Percentiles rank a stretch among this genome's conserved stretches.
These are phyloP conservation scores for Eudasyphora cyanicolor DNA, from an alignment of 2,888 invertebrate genomes.

Conservation along the genomic window DNA sequence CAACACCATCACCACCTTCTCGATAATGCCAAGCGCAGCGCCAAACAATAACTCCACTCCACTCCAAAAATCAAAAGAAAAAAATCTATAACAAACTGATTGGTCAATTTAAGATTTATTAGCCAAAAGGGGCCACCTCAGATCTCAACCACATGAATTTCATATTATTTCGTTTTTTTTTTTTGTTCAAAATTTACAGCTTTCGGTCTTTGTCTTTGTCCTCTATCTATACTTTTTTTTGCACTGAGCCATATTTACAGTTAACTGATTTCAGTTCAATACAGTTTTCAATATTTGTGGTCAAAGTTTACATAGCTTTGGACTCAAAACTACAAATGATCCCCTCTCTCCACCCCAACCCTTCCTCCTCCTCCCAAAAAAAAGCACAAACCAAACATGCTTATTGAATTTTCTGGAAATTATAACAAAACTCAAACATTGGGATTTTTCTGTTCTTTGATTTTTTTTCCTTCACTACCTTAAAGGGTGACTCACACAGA, in stretches of 20 bases:
- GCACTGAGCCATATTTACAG: conserved; percentile 43
- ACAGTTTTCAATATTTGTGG: conserved; percentile 43
- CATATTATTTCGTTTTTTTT: conserved; percentile 20
- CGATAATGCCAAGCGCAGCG: not conserved
- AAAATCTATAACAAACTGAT: conserved; percentile 59
- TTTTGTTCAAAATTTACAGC: not conserved
- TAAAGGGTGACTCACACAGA: conserved; percentile 56
- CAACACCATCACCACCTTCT: conserved; percentile 12
- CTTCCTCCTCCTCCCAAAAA: not conserved
- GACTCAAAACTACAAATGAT: conserved; percentile 20
- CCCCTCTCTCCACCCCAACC: not conserved
- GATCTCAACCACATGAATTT: conserved; percentile 45
- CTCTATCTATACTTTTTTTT: not conserved
- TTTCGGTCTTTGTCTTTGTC: conserved; percentile 9
- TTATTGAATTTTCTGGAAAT: conserved; percentile 41
- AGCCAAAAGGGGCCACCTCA: conserved; percentile 50
- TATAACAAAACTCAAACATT: conserved; percentile 8
- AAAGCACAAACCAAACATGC: no score
- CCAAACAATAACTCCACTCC: conserved; percentile 13
- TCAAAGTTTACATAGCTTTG: conserved; percentile 57
- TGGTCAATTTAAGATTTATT: conserved; percentile 66
- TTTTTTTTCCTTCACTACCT: not conserved
- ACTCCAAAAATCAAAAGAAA: no score
- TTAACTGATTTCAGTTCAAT: conserved; percentile 56
- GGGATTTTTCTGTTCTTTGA: conserved; percentile 19